These are phyloP conservation scores for Lithodes maja DNA, from an alignment of 2,888 invertebrate species.

Conservation along the genomic window DNA sequence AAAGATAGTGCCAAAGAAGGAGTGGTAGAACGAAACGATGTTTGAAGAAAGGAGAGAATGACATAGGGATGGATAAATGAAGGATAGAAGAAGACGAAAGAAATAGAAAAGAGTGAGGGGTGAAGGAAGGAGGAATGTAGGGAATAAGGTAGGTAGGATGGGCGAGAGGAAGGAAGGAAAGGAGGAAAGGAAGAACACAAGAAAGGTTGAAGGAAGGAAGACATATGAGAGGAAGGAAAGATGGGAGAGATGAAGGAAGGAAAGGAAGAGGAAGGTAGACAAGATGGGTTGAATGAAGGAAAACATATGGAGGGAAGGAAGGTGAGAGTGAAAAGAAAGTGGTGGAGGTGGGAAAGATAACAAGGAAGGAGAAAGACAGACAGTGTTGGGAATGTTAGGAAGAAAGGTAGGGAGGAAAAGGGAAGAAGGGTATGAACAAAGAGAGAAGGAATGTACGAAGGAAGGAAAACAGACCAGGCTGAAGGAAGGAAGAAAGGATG, in stretches of 20 bases:
- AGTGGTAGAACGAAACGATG: background rate
- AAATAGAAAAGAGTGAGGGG: background rate
- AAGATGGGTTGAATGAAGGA: background rate
- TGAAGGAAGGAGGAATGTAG: background rate
- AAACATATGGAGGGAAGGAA: too few relatives aligned
- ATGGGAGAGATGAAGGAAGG: background rate
- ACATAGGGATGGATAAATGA: background rate
- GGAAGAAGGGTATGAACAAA: background rate
- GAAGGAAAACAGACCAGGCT: too few relatives aligned
- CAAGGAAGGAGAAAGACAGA: background rate
- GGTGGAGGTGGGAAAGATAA: background rate
- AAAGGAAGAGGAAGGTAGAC: background rate
- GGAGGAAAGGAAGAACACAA: background rate
- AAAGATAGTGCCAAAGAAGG: background rate
- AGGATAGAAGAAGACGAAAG: background rate
- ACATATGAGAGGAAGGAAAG: too few relatives aligned
- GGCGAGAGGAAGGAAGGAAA: background rate
- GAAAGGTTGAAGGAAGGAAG: background rate
- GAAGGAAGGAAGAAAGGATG: background rate
- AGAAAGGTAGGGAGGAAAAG: background rate
- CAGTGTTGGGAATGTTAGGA: background rate
- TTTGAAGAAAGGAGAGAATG: background rate
- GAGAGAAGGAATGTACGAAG: background rate
- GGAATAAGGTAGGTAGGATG: background rate
- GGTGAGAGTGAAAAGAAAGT: too few relatives aligned